Base-by-base conservation (phyloP, 2,113 vertebrate species). In the Cryptotis parvus region DNA sequence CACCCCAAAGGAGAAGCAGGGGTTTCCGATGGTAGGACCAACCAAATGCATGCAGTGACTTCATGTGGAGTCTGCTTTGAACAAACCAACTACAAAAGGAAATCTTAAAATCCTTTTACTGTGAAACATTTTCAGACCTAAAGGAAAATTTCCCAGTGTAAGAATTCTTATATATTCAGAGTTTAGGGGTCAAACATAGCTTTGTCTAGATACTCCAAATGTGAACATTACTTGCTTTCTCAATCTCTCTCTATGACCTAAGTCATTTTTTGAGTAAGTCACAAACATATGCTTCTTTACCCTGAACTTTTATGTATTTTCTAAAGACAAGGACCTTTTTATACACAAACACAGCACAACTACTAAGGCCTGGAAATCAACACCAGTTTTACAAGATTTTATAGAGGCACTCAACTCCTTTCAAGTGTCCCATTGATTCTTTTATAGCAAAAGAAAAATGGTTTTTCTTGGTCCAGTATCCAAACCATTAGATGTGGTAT, bases 61-160 rank as follows among this genome's bases (percentile, higher is more conserved):
- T 79, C 33, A 81, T 14, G 33, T 89, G 61, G 65, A 70, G 41
- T n/a, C 24, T 33, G 31, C 73, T 68, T 90, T 72, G 73, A 88
- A 79, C 52, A 81, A 74, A 89, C 9, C 74, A 58, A 88, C 16
- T 63, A 6, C 18, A 77, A 91, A 72, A 89, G 49, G 73, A 43
- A 22, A 43, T 63, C 65, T 43, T 58, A 78, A 77, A 76, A 58
- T 9, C 5, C 43, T 84, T 45, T 52, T 31, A 73, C 55, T 79
- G 45, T 79, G 55, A 66, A 80, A 74, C 45, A 83, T 75, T 92
- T 81, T 91, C 29, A 91, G 41, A 92, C 76, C 61, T 79, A 76
- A 2, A 75, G 43, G 77, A 61, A 68, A 79, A 33, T 24, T 83
- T 55, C 61, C 31, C 0, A n/a, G 41, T 87, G 63, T 20, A 58